These are phyloP conservation scores for Clunio marinus DNA, from an alignment of 2,888 invertebrate genomes.

Conservation along the genomic window DNA sequence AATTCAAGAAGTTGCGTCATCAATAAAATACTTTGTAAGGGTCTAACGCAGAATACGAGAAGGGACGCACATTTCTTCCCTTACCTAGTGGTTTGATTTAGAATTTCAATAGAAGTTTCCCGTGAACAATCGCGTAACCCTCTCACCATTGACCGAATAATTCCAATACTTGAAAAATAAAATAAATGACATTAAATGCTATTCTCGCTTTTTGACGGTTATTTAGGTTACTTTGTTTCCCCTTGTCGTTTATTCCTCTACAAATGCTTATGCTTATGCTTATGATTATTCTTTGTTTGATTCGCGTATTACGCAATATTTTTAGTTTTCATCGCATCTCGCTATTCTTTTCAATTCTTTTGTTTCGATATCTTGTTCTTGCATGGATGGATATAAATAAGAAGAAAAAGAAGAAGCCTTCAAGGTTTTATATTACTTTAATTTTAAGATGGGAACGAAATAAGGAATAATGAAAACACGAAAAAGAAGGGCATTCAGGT, in stretches of 20 bases:
- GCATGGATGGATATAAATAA: too few species aligned
- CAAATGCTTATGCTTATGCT: background rate
- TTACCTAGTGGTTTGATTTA: too few species aligned
- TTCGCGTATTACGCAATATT: slow-evolving; percentile 21
- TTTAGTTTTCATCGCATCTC: slow-evolving; percentile 1
- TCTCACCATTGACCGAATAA: too few species aligned
- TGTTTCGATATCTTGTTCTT: background rate
- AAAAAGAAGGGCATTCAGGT: slow-evolving; percentile 20
- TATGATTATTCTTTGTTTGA: background rate
- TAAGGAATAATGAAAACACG: background rate
- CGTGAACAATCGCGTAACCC: too few species aligned
- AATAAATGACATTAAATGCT: too few species aligned
- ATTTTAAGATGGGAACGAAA: slow-evolving; percentile 11
- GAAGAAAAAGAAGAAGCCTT: background rate
- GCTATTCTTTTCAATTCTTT: slow-evolving; percentile 13
- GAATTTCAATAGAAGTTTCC: too few species aligned
- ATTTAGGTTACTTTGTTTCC: too few species aligned
- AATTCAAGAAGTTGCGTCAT: background rate
- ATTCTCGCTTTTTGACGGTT: too few species aligned
- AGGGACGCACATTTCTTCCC: too few species aligned
- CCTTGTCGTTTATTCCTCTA: background rate
- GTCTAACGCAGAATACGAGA: too few species aligned
- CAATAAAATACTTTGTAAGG: slow-evolving; percentile 3
- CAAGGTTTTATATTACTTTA: slow-evolving; percentile 1
- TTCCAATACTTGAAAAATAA: too few species aligned